Conservation (phyloP, 2,797 vertebrate genomes). For the Notamacropus eugenii region DNA sequence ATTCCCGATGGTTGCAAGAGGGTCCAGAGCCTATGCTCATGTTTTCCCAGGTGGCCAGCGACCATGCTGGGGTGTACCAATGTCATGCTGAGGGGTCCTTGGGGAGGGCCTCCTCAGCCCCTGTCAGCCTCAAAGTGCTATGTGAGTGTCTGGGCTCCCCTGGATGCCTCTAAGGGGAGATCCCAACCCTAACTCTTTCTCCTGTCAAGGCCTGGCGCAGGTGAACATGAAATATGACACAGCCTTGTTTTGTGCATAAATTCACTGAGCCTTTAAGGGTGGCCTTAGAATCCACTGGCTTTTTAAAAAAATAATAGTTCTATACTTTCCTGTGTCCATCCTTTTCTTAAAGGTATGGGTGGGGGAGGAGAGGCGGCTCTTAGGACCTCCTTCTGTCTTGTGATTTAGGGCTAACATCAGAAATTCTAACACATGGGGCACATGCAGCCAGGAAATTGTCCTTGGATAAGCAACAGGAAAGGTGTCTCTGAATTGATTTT, state of each 20-base stretch:
- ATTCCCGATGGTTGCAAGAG: slow-evolving; percentile 69
- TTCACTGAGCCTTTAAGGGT: not conserved
- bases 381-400: not conserved
- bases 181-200: slow-evolving; percentile 24
- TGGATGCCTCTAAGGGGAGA: not conserved
- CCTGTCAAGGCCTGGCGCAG: not conserved
- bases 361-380: not conserved
- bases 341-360: not conserved
- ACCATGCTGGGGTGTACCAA: slow-evolving; percentile 81
- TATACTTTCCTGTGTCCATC: not conserved
- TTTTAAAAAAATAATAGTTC: not conserved
- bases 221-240: not conserved
- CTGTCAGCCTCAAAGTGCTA: slow-evolving; percentile 76
- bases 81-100: slow-evolving; percentile 72
- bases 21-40: slow-evolving; percentile 7
- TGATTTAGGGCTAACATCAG: not conserved
- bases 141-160: slow-evolving; percentile 80
- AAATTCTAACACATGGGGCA: not conserved
- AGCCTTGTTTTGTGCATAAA: not conserved
- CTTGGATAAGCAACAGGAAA: not conserved
- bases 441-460: not conserved
- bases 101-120: slow-evolving; percentile 66
- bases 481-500: not conserved
- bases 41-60: slow-evolving; percentile 56
- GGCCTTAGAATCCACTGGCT: not conserved